phyloP scores from a whole-genome alignment of 2,113 vertebrate genomes.

The Axis porcinus region DNA sequence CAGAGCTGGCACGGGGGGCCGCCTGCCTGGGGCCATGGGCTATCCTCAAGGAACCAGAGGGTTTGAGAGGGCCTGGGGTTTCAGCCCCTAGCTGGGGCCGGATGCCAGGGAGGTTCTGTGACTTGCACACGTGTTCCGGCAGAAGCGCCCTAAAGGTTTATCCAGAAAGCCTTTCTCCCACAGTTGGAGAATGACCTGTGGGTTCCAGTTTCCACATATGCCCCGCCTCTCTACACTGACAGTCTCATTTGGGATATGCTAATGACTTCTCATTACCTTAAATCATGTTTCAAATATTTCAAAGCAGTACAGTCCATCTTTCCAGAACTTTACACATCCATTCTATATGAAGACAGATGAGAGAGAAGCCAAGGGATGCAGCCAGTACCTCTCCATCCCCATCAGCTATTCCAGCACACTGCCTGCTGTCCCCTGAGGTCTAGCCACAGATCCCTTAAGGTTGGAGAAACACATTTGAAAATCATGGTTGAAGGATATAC shows the following conservation, averaged over 20 bases:
- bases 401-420: too few relatives aligned
- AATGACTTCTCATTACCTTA: neutral
- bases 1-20: conserved; percentile 47
- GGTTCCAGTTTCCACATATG: neutral
- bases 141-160: neutral
- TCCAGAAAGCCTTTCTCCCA: neutral
- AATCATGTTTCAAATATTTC: neutral
- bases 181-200: neutral
- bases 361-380: neutral
- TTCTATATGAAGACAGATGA: neutral
- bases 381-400: rapidly evolving
- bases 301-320: neutral
- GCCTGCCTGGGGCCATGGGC: conserved; percentile 30
- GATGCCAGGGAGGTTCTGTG: neutral
- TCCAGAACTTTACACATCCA: neutral
- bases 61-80: neutral
- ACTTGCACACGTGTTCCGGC: neutral
- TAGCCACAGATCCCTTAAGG: neutral
- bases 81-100: neutral
- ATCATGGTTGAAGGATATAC: neutral
- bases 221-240: neutral
- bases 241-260: neutral
- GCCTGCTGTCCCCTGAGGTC: neutral
- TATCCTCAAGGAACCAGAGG: conserved; percentile 46
- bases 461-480: conserved; percentile 3